Conservation (phyloP, 1,140 invertebrate species). For the Anthonomus grandis region DNA sequence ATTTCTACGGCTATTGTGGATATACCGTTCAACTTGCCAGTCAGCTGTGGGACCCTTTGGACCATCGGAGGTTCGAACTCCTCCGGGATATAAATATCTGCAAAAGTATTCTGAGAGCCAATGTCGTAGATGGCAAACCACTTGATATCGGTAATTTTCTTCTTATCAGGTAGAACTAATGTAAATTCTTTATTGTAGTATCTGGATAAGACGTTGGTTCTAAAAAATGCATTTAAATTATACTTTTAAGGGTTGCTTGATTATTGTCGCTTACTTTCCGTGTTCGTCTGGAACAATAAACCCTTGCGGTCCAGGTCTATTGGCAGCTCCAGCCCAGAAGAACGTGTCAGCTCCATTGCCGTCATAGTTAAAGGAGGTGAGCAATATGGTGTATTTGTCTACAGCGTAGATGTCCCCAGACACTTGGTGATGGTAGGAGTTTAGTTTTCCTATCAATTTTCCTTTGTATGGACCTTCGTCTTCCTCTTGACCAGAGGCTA, state of each 20-base stretch:
- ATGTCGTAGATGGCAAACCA: conserved; percentile 91
- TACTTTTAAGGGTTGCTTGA: not conserved
- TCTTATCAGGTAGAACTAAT: conserved; percentile 77
- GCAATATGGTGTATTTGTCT: conserved; percentile 78
- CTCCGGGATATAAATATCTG: conserved; percentile 86
- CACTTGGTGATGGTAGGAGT: conserved; percentile 89
- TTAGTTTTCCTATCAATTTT: conserved; percentile 79
- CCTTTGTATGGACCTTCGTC: conserved; percentile 73
- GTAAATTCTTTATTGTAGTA: conserved; percentile 87
- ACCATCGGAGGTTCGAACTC: conserved; percentile 84
- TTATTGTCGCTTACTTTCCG: conserved; percentile 65
- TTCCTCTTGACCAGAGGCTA: too few relatives aligned
- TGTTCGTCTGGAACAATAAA: conserved; percentile 87
- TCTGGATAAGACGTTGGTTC: conserved; percentile 80
- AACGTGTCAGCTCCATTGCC: conserved; percentile 88
- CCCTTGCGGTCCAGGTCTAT: conserved; percentile 82
- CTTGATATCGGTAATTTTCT: conserved; percentile 83
- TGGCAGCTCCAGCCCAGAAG: conserved; percentile 88
- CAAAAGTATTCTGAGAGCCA: conserved; percentile 80
- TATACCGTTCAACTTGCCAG: conserved; percentile 64
- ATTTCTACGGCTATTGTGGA: conserved; percentile 72
- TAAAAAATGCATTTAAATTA: conserved; percentile 50
- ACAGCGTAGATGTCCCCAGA: conserved; percentile 87
- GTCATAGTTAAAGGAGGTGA: conserved; percentile 86
- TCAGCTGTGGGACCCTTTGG: conserved; percentile 69